Evolutionary conservation across 2,888 invertebrate genomes (phyloP), one percentile per base, ranked within the genome.

Genomic region (Diabrotica balteata): DNA sequence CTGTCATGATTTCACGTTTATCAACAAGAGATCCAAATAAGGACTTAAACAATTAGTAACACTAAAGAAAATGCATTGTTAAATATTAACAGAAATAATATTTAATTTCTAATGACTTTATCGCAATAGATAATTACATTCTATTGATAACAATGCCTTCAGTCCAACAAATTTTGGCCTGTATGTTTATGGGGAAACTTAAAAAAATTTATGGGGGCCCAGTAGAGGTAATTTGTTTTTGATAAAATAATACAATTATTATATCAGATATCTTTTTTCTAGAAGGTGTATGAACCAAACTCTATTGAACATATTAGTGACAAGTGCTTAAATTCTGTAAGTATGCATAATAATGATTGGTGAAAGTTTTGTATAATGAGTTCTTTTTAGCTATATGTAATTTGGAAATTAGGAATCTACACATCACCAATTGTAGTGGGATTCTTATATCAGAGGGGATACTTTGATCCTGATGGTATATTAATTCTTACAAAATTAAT

Each of bases 371-470:
- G 32, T 32, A 4, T 32, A 32, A 32, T 32, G 32, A 32, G 51
- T 65, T 32, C 43, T 61, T 83, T 83, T 55, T 80, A 91, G 91
- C 83, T 90, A 59, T 87, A 87, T 68, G 83, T 90, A 44, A 85
- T 93, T 77, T 88, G 90, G 87, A 91, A 90, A 72, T 86, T 93
- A 64, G 87, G 90, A 8, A 82, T 91, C 43, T 94, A 93, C 80
- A 88, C 92, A 10, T 91, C 93, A 49, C 94, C 94, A 5, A 84
- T 93, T 61, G 85, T 94, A 68, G 88, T 89, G n/a, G 88, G 90
- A 78, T 90, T 91, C 74, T 84, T 93, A 53, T 91, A 91, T 80
- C 89, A 89, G 69, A 88, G 89, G 73, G 92, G 89, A 52, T 90
- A 89, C 76, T 86, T 90, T 67, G 85, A 86, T 51, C 77, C 85